Percentiles rank a stretch among this genome's conserved stretches.
Evolutionary conservation across 2,888 invertebrate genomes (phyloP).

Genomic region (Xestia sexstrigata): DNA sequence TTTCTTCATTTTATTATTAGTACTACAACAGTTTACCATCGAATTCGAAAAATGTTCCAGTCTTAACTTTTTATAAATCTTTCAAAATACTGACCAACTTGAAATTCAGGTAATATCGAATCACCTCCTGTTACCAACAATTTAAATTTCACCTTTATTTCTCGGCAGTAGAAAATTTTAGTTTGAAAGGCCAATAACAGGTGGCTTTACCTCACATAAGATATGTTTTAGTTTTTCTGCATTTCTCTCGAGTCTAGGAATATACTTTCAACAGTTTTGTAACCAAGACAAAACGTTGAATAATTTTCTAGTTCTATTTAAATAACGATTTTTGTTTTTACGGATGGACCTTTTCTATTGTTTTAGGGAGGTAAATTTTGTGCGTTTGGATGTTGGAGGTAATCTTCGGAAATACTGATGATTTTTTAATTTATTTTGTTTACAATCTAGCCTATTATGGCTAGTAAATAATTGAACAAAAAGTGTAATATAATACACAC

Average conservation of each 20-base stretch:
- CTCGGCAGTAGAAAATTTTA: not conserved
- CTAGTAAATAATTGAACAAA: too few relatives aligned
- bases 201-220: conserved; percentile 6
- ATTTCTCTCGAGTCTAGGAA: conserved; percentile 2
- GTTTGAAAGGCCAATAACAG: not conserved
- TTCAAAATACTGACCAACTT: not conserved
- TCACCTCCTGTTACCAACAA: not conserved
- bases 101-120: not conserved
- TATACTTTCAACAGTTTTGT: conserved; percentile 26
- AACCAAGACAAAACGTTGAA: not conserved
- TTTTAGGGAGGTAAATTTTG: too few relatives aligned
- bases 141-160: conserved; percentile 8
- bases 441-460: too few relatives aligned
- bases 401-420: too few relatives aligned
- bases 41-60: not conserved
- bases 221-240: conserved; percentile 7
- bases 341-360: too few relatives aligned
- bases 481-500: too few relatives aligned
- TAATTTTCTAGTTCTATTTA: not conserved
- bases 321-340: not conserved
- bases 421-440: too few relatives aligned
- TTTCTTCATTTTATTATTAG: not conserved
- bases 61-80: not conserved
- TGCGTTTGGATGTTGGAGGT: too few relatives aligned
- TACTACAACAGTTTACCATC: not conserved